Evolutionary conservation across 2,113 vertebrate species (phyloP).

Genomic region (Mesembrinibis cayennensis): DNA sequence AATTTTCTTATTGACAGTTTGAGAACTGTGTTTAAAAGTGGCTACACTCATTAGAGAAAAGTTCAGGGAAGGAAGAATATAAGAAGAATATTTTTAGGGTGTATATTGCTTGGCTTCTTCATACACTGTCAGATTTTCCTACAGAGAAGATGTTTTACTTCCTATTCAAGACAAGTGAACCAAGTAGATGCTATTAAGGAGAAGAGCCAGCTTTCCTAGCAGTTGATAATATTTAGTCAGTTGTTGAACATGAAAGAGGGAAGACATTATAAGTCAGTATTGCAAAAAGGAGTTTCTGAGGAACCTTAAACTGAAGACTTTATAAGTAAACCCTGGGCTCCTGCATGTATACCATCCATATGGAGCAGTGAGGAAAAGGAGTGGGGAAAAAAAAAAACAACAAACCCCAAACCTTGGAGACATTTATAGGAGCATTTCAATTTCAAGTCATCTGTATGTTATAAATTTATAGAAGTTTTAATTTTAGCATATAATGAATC

Average conservation of each 20-base stretch:
- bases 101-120: not conserved
- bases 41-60: not conserved
- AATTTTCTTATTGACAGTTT: not conserved
- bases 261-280: not conserved
- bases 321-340: not conserved
- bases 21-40: not conserved
- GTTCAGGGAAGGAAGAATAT: not conserved
- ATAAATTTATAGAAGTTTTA: not conserved
- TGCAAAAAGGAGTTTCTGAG: not conserved
- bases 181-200: not conserved
- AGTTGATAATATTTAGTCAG: not conserved
- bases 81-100: not conserved
- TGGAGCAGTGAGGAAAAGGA: not conserved
- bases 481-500: not conserved
- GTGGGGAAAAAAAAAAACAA: fast-evolving
- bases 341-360: not conserved
- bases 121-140: not conserved
- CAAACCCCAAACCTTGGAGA: not conserved
- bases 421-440: not conserved
- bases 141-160: not conserved
- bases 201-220: not conserved
- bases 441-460: not conserved
- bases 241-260: not conserved
- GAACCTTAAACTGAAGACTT: not conserved
- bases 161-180: not conserved